Evolutionary conservation across 1,140 invertebrate genomes (phyloP), one percentile per base, ranked within the genome.

Genomic region (Zaprionus tsacasi): DNA sequence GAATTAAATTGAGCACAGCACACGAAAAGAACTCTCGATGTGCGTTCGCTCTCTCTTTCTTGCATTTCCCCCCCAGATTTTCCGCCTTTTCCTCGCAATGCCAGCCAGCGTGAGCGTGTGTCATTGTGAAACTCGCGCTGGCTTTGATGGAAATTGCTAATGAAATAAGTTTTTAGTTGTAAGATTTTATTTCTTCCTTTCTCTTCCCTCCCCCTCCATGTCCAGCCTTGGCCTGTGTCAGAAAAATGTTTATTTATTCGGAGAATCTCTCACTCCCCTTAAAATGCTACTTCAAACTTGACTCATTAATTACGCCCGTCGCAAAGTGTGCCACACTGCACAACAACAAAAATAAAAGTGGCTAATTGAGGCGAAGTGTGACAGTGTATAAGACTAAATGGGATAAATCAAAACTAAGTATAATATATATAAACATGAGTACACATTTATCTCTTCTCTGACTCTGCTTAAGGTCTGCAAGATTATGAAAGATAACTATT

Each of bases 161-260:
- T 89, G 83, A 88, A 88, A 88, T 88, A 88, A 88, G 78, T 88
- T 88, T 89, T 85, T 72, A 78, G 81, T 81, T 89, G 60, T 71
- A 70, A 68, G 79, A 78, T 85, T 81, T 76, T 88, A 78, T 88
- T 82, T 72, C 57, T 86, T 17, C 13, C 76, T 79, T 7, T 45
- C n/a, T 13, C 38, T 40, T 1, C n/a, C n/a, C 13, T 13, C 40
- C n/a, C n/a, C 6, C n/a, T 6, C 40, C 7, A 56, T 73, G n/a
- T n/a, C 30, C 70, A 35, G 59, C 69, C 63, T 52, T 52, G 67
- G 56, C 66, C 66, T 67, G 36, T 65, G 52, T 56, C 54, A 66
- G 40, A 73, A 60, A 73, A 61, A 76, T 76, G 56, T 66, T 81
- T 85, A 81, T 85, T 83, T 83, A 83, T 82, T 82, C 65, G 64